Conservation (phyloP, 2,888 invertebrate genomes). For the Hydropsyche betteni region DNA sequence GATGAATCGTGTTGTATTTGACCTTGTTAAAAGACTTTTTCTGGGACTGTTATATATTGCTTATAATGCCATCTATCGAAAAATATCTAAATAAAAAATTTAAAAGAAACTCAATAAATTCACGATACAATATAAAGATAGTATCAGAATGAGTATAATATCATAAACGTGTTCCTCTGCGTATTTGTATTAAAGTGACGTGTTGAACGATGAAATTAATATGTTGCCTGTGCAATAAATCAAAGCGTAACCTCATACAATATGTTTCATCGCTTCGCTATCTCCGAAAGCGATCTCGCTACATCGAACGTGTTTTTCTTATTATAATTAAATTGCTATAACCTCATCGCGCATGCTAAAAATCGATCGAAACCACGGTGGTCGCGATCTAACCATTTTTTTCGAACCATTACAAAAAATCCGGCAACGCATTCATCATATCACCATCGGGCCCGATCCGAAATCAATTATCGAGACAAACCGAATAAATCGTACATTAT, state of each 20-base stretch:
- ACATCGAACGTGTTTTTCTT: conserved; percentile 25
- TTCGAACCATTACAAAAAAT: not conserved
- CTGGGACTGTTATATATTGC: too few species aligned
- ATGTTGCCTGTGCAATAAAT: conserved; percentile 5
- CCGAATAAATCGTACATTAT: not conserved
- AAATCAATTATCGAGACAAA: too few species aligned
- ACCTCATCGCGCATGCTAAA: conserved; percentile 12
- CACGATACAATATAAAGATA: too few species aligned
- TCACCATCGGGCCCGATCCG: too few species aligned
- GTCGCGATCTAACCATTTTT: conserved; percentile 9
- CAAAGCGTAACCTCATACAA: conserved; percentile 14
- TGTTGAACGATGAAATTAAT: conserved; percentile 25
- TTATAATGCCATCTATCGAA: too few species aligned
- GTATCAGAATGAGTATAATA: too few species aligned
- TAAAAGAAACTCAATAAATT: too few species aligned
- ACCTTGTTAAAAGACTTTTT: too few species aligned
- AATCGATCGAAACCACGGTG: conserved; percentile 21
- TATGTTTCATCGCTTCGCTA: conserved; percentile 10
- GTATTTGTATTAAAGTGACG: conserved; percentile 8
- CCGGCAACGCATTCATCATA: too few species aligned
- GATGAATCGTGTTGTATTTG: too few species aligned
- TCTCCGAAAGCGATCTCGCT: conserved; percentile 13
- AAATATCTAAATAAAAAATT: too few species aligned
- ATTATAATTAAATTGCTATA: conserved; percentile 31
- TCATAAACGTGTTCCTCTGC: too few species aligned